Evolutionary conservation across 2,797 vertebrate species (phyloP).

Genomic region (Cuniculus paca): DNA sequence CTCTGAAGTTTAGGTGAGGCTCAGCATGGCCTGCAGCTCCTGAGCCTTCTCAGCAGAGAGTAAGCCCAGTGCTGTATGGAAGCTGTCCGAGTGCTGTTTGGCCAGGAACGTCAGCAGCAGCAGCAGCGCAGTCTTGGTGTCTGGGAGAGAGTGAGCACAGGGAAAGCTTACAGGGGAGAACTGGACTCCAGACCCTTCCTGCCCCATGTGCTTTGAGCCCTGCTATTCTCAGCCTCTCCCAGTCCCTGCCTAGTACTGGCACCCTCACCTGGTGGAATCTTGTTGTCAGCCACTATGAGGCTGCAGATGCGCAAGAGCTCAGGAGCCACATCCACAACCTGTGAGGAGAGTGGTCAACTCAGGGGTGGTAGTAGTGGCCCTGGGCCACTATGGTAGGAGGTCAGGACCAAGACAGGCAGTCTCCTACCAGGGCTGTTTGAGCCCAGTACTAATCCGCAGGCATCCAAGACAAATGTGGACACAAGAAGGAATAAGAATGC

Average conservation of each 20-base stretch:
- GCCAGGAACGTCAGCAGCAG: constrained; percentile 89
- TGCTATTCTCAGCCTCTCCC: not conserved
- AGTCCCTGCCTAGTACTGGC: not conserved
- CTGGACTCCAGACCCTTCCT: not conserved
- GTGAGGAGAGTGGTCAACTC: not conserved
- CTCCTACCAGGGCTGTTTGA: not conserved
- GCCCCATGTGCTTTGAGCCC: not conserved
- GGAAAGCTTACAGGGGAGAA: not conserved
- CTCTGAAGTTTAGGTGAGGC: constrained; percentile 64
- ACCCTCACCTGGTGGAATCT: constrained; percentile 83
- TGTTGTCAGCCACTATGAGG: constrained; percentile 72
- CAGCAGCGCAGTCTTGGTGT: constrained; percentile 87
- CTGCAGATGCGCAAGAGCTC: constrained; percentile 83
- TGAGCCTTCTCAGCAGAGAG: constrained; percentile 89
- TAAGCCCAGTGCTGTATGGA: constrained; percentile 89
- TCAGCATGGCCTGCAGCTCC: constrained; percentile 83
- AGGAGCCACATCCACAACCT: constrained; percentile 83
- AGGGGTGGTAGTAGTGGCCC: not conserved
- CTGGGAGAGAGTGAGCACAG: constrained; percentile 84
- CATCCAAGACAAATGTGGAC: not conserved
- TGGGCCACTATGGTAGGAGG: not conserved
- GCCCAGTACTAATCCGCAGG: not conserved
- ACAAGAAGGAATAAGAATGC: not conserved
- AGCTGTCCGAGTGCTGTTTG: constrained; percentile 88
- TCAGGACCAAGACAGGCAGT: not conserved